Evolutionary conservation across 2,113 vertebrate species (phyloP), one percentile per base, ranked within the genome.

Genomic region (Corydoras sp.): DNA sequence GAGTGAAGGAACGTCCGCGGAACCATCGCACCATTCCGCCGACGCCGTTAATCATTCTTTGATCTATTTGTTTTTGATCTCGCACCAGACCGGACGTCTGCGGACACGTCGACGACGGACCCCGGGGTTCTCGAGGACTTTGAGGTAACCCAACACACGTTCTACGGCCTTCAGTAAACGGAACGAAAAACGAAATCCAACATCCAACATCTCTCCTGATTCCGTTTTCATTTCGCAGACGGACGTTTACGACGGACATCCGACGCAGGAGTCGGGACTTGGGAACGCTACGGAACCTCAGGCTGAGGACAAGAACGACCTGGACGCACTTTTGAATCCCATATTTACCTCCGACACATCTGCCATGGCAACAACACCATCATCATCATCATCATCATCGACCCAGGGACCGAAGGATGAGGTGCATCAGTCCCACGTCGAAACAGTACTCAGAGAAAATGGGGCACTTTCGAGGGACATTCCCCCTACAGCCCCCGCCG

Each of bases 401-500:
- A 77, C 81, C 8, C 58, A 50, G 10, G 69, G 74, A 5, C 79
- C 78, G n/a, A 73, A 54, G 3, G 61, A 81, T 14, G 76, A 79
- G 31, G 71, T 75, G 0, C 79, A 88, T 73, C 85, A 89, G 58
- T 83, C 82, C 9, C 84, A 89, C 10, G 63, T 87, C 54, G 76
- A 89, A 74, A 88, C 82, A 62, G 83, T 79, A 73, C 76, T 76
- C 0, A 56, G 78, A 2, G 80, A 84, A 79, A 86, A 80, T 0
- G 80, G 78, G 1, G 80, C 87, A 75, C 86, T 87, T 10, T 77
- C 83, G 63, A 82, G 72, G 32, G 72, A 83, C 61, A 80, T 77
- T 56, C 61, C 79, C 10, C 79, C 77, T 1, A 80, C 68, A 9
- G 62, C 78, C 32, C 71, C 81, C 7, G 51, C 56, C n/a, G n/a